Percentiles rank a stretch among this genome's conserved stretches.
Conservation (phyloP, 1,140 invertebrate species). For the Anastatus disparis region DNA sequence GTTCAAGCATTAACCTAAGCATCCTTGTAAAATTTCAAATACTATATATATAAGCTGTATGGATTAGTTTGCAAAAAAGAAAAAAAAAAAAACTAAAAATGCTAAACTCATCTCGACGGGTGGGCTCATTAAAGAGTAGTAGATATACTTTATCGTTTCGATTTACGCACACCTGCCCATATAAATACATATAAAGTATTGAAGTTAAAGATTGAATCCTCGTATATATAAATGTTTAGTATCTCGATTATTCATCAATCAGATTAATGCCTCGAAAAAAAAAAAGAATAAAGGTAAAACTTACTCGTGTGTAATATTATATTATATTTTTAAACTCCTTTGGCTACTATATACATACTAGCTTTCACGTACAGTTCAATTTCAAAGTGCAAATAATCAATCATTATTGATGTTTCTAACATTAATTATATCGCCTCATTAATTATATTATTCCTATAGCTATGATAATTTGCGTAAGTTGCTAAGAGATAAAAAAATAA, state of each 20-base stretch:
- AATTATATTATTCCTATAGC: background rate
- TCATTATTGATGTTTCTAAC: conserved; percentile 44
- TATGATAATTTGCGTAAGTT: no score
- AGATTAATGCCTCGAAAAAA: conserved; percentile 35
- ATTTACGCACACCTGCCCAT: conserved; percentile 50
- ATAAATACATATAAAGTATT: no score
- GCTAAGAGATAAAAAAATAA: no score
- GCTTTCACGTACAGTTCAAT: no score
- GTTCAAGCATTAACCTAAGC: no score
- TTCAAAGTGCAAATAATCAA: conserved; percentile 44
- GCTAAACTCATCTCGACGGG: background rate
- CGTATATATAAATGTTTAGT: conserved; percentile 29
- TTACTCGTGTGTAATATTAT: no score
- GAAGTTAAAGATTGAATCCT: conserved; percentile 48
- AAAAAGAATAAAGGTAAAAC: no score
- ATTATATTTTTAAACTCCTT: no score
- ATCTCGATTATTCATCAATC: conserved; percentile 43
- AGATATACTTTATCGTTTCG: conserved; percentile 42
- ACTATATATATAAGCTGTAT: no score
- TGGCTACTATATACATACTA: no score
- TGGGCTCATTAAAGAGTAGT: conserved; percentile 39
- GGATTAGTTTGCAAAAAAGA: no score
- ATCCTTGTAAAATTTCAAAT: no score
- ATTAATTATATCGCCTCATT: background rate
- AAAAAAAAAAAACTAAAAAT: background rate